These are phyloP conservation scores for Eledona agricola DNA, from an alignment of 2,888 invertebrate species.

Conservation along the genomic window DNA sequence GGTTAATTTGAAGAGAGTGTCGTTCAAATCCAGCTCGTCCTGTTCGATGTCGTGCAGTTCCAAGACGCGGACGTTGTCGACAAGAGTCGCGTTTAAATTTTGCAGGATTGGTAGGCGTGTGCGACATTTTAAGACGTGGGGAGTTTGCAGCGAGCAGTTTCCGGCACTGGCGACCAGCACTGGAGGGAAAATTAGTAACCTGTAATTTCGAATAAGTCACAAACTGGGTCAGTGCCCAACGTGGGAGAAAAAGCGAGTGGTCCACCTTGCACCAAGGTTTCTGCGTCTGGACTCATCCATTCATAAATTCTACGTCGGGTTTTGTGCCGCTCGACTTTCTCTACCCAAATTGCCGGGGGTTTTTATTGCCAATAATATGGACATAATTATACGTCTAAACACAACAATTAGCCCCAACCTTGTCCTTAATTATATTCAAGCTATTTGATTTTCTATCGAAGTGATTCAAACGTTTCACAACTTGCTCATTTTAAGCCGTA, in stretches of 20 bases:
- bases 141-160: slow-evolving; percentile 2
- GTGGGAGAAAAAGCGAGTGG: slow-evolving; percentile 19
- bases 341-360: slow-evolving; percentile 2
- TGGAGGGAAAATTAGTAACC: too few species aligned
- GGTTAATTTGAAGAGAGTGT: slow-evolving; percentile 41
- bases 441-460: slow-evolving; percentile 3
- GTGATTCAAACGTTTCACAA: too few species aligned
- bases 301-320: slow-evolving; percentile 14
- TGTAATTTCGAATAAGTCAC: too few species aligned
- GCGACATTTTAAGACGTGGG: slow-evolving; percentile 8
- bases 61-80: slow-evolving; percentile 58
- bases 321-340: slow-evolving; percentile 6
- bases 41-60: slow-evolving; percentile 54
- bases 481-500: too few species aligned
- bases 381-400: slow-evolving; percentile 7
- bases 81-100: slow-evolving; percentile 7
- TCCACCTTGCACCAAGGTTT: slow-evolving; percentile 22
- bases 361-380: not conserved
- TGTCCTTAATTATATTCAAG: slow-evolving; percentile 16
- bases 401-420: slow-evolving; percentile 15
- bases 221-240: slow-evolving; percentile 23
- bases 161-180: not conserved
- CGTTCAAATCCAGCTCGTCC: slow-evolving; percentile 39
- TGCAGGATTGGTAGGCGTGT: slow-evolving; percentile 3
- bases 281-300: slow-evolving; percentile 11